Evolutionary conservation across 2,797 vertebrate species (phyloP).

Genomic region (Perodicticus potto): DNA sequence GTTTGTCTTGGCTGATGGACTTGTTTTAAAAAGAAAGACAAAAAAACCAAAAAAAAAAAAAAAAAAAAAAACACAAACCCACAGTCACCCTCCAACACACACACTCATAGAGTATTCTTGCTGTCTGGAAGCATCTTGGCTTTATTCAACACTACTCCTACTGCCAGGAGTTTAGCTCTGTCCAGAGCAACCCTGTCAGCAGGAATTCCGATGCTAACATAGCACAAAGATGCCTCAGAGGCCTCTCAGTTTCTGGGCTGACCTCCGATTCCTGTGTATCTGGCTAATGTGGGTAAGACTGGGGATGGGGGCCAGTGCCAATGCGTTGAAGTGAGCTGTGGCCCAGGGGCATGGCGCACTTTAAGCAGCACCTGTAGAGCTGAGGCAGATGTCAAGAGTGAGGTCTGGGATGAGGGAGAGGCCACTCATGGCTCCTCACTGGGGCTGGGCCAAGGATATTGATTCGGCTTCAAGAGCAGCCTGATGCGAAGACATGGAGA

Average conservation of each 20-base stretch:
- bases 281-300: background rate
- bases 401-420: background rate
- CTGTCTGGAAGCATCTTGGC: constrained; percentile 81
- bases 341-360: background rate
- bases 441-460: background rate
- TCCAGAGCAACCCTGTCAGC: constrained; percentile 80
- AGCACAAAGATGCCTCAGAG: constrained; percentile 74
- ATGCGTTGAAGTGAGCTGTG: background rate
- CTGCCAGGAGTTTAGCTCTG: constrained; percentile 79
- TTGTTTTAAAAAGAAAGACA: constrained; percentile 45
- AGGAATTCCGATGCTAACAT: constrained; percentile 81
- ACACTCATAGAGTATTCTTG: background rate
- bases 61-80: background rate
- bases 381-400: background rate
- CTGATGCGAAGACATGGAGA: background rate
- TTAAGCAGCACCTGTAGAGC: background rate
- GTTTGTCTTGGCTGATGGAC: constrained; percentile 78
- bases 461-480: background rate
- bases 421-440: background rate
- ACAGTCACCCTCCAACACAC: background rate
- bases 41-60: background rate
- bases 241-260: constrained; percentile 75
- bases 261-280: constrained; percentile 73
- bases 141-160: constrained; percentile 76
- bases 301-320: background rate